Evolutionary conservation across 2,888 invertebrate genomes (phyloP), one percentile per base, ranked within the genome.

Genomic region (Eristalis tenax): DNA sequence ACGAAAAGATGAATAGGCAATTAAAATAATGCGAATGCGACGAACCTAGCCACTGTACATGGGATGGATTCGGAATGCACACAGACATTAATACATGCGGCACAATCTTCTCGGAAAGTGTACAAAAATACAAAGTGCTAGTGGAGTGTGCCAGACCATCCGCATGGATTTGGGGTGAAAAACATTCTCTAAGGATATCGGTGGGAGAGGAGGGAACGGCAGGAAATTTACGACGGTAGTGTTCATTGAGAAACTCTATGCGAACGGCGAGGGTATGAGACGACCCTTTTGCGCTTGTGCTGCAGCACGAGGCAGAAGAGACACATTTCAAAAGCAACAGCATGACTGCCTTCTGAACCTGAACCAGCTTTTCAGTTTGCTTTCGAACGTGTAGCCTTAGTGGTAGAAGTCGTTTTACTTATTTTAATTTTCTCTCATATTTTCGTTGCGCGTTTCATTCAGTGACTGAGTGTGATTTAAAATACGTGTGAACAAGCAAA

Each of bases 1-100:
- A 73, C 43, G 77, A 78, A 65, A 66, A 50, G 40, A 70, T 66
- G 74, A 86, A 83, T 75, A 81, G 63, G 70, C 77, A 83, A 75
- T 86, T 83, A 75, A 83, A 86, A 86, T 75, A 86, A 83, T 86
- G 83, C 78, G 66, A 86, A 83, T 86, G 83, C 78, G 66, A 66
- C 83, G 65, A 83, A 65, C 83, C 50, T 43, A 15, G 50, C 18
- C 50, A 1, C 50, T 1, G 50, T n/a, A 50, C 50, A 50, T 50
- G 18, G 18, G 50, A 50, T 50, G 8, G 50, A 5, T 50, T 2
- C 8, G 8, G 50, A 18, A 18, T 50, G 18, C 18, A 18, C 18
- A 50, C 50, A 2, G 50, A 50, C 50, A 18, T 8, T 8, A 18
- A 70, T 57, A 66, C 75, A 78, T 83, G 70, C 65, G 59, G 63